Percentiles rank a stretch among this genome's conserved stretches.
phyloP scores from a whole-genome alignment of 2,113 vertebrate species.

The Pelobates fuscus region DNA sequence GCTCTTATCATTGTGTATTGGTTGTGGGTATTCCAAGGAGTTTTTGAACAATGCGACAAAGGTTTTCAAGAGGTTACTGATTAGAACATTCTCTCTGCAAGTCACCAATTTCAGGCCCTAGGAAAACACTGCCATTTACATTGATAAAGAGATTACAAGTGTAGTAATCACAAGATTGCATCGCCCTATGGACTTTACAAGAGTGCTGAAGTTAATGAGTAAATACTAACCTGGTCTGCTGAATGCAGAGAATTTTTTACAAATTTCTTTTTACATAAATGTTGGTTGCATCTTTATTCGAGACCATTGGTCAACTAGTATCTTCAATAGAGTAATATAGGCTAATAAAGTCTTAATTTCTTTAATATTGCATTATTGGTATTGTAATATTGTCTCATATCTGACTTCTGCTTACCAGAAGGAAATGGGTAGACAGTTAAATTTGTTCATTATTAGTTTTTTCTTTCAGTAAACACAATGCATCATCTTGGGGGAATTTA shows the following conservation, averaged over 20 bases:
- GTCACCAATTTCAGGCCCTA: background rate
- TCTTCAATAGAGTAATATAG: no score
- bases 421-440: no score
- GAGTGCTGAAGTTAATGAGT: conserved; percentile 25
- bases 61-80: background rate
- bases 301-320: no score
- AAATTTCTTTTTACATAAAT: background rate
- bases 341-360: no score
- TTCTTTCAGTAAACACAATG: no score
- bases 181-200: conserved; percentile 38
- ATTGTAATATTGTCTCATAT: no score
- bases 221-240: background rate
- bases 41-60: background rate
- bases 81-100: background rate
- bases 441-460: no score
- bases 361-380: no score
- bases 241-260: background rate
- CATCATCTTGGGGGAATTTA: no score
- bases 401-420: no score
- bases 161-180: conserved; percentile 21
- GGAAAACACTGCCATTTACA: conserved; percentile 6
- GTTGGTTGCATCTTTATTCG: no score
- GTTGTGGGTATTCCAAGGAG: background rate
- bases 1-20: conserved; percentile 27
- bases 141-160: conserved; percentile 4